These are phyloP conservation scores for Equus przewalskii DNA, from an alignment of 2,113 vertebrate genomes.

Conservation along the genomic window DNA sequence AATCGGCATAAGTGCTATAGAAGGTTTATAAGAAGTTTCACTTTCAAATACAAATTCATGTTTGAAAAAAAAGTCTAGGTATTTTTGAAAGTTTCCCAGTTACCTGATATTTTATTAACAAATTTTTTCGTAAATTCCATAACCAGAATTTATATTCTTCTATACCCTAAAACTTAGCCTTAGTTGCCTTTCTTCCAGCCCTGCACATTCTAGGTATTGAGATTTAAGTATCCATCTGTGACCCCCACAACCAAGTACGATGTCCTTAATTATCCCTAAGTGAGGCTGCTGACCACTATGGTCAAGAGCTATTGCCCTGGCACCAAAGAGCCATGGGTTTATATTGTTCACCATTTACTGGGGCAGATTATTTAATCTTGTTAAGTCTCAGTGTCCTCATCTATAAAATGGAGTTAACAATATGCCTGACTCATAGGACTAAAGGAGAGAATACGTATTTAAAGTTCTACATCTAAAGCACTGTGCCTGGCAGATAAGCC, in stretches of 20 bases:
- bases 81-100: slow-evolving; percentile 4
- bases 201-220: not conserved
- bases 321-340: not conserved
- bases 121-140: not conserved
- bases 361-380: not conserved
- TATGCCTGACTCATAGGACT: not conserved
- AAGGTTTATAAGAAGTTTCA: not conserved
- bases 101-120: not conserved
- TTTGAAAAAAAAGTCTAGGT: not conserved
- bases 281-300: not conserved
- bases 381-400: not conserved
- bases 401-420: not conserved
- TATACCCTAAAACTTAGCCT: not conserved
- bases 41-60: slow-evolving; percentile 57
- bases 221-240: not conserved
- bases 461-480: not conserved
- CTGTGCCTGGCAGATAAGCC: not conserved
- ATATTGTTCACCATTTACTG: not conserved
- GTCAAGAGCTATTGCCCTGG: not conserved
- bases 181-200: not conserved
- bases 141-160: not conserved
- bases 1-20: not conserved
- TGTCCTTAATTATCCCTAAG: not conserved
- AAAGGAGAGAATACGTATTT: not conserved
- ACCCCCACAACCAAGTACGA: not conserved